Base-by-base conservation (phyloP, 2,113 vertebrate species). In the Anseranas semipalmata region DNA sequence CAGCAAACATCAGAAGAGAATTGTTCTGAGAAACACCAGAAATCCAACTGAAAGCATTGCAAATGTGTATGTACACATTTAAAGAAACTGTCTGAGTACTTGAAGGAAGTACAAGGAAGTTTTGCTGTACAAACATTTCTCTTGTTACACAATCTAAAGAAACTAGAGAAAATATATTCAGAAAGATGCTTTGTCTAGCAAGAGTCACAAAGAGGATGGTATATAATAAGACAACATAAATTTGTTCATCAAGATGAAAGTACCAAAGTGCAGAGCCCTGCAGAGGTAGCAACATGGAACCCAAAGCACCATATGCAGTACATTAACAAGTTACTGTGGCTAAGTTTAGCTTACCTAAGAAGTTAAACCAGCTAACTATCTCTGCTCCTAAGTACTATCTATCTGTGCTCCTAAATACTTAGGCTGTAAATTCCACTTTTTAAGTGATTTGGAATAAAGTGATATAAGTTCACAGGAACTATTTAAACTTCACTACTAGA, bases 101-200 rank as follows among this genome's bases (percentile, higher is more conserved):
- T 84, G 65, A 95, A 84, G 95, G 73, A 80, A 85, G 68, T n/a
- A n/a, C n/a, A n/a, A n/a, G n/a, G n/a, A n/a, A 82, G 50, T 87
- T 87, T 89, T 93, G 66, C 68, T 78, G 20, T 78, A 92, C 76
- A 89, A 95, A 93, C 10, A 72, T 56, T 84, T 94, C 16, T 84
- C 30, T 78, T 92, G 63, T 84, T 92, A 74, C 62, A 93, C 60
- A 78, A 19, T 71, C 60, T 67, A 56, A 95, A 68, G 52, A 91
- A 87, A 67, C 10, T 43, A 16, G 3, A 65, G 32, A 84, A 78
- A 89, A 89, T 1, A 0, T 52, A 81, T 91, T 84, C 76, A 77
- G 56, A 90, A 90, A 81, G 15, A 24, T 15, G 11, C 2, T 90
- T 95, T 92, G 39, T 63, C 76, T 75, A 56, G 59, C 12, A 45